Conservation (phyloP, 2,888 invertebrate species). For the Phortica okadai region DNA sequence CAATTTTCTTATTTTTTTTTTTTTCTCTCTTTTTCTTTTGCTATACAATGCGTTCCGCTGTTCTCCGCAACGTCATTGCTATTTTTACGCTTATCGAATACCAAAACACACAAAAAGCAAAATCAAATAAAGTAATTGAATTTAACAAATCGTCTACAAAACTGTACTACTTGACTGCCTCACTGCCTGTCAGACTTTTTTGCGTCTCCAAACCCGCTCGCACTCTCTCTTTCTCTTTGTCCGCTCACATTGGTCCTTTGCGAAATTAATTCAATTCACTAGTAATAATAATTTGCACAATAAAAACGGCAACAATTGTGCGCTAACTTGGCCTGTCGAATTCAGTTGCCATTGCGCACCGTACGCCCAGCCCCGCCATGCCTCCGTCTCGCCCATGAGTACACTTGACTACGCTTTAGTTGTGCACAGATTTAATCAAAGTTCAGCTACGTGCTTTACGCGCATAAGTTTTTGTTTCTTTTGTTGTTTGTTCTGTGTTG, state of each 20-base stretch:
- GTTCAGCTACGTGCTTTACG: constrained; percentile 17
- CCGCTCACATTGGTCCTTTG: constrained; percentile 24
- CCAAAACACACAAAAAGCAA: constrained; percentile 11
- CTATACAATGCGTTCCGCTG: neutral
- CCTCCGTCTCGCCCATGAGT: neutral
- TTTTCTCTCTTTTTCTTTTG: neutral
- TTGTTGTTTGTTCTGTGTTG: neutral
- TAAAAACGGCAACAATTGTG: constrained; percentile 58
- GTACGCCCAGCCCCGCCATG: neutral
- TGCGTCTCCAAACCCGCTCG: neutral
- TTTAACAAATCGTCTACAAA: constrained; percentile 62
- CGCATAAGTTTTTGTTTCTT: neutral
- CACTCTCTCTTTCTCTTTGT: neutral
- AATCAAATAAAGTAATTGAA: constrained; percentile 67
- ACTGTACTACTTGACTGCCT: neutral
- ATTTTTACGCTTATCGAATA: constrained; percentile 11
- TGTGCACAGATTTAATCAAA: constrained; percentile 24
- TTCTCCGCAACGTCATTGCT: neutral
- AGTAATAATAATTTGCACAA: constrained; percentile 69
- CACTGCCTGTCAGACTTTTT: neutral
- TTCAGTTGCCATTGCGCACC: neutral
- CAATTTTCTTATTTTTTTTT: neutral
- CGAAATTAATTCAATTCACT: constrained; percentile 67
- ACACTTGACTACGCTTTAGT: constrained; percentile 5
- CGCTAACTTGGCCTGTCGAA: neutral